Percentiles rank a stretch among this genome's conserved stretches.
These are phyloP conservation scores for Hydrochoerus hydrochaeris DNA, from an alignment of 2,113 vertebrate genomes.

Conservation along the genomic window DNA sequence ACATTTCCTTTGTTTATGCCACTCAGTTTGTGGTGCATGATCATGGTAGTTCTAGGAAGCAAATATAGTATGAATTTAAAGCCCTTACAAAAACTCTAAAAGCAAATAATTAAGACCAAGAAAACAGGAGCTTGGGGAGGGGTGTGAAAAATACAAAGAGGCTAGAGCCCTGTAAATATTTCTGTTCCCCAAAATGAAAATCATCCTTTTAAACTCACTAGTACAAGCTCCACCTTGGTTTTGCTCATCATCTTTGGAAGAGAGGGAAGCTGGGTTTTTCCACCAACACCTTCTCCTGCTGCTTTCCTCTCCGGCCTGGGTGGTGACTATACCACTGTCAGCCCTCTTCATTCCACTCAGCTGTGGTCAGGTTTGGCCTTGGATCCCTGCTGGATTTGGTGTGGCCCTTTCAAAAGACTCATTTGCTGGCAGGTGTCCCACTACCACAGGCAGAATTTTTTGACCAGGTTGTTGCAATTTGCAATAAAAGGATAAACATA, in stretches of 20 bases:
- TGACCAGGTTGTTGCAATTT: slow-evolving; percentile 74
- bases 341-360: slow-evolving; percentile 49
- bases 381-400: slow-evolving; percentile 41
- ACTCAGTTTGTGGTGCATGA: not conserved
- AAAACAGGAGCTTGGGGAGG: not conserved
- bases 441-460: slow-evolving; percentile 59
- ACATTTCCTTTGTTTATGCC: not conserved
- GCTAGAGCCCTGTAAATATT: not conserved
- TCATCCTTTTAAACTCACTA: slow-evolving; percentile 16
- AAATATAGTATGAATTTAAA: not conserved
- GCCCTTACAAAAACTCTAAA: not conserved
- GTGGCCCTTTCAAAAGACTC: slow-evolving; percentile 74
- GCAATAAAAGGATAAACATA: slow-evolving; percentile 75
- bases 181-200: slow-evolving; percentile 2
- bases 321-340: slow-evolving; percentile 30
- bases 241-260: slow-evolving; percentile 43
- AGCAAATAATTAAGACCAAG: not conserved
- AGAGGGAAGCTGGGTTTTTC: slow-evolving; percentile 66
- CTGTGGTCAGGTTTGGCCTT: slow-evolving; percentile 70
- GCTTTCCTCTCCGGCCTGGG: slow-evolving; percentile 46
- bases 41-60: not conserved
- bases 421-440: slow-evolving; percentile 64
- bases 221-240: slow-evolving; percentile 30
- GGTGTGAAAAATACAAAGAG: not conserved
- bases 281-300: slow-evolving; percentile 54